Percentiles rank a stretch among this genome's conserved stretches.
Evolutionary conservation across 2,113 vertebrate species (phyloP).

Genomic region (Rhizomys pruinosus): DNA sequence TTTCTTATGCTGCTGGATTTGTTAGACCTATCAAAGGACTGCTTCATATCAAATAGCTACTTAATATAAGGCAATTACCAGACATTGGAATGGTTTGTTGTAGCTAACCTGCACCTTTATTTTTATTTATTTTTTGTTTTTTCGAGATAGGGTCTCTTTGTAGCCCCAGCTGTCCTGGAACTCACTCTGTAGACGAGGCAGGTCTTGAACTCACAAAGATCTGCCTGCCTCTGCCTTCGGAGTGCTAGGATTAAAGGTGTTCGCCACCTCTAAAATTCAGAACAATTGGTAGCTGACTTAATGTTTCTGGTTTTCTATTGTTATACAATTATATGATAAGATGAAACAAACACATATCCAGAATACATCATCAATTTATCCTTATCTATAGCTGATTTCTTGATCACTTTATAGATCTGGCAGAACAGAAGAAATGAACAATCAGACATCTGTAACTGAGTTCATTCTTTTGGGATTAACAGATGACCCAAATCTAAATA

Average conservation of each 20-base stretch:
- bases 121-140: too few relatives aligned
- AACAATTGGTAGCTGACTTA: neutral
- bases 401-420: neutral
- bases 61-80: neutral
- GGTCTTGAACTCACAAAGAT: too few relatives aligned
- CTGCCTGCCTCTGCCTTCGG: too few relatives aligned
- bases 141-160: too few relatives aligned
- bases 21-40: neutral
- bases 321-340: too few relatives aligned
- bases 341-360: neutral
- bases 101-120: neutral
- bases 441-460: constrained; percentile 64
- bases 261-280: too few relatives aligned
- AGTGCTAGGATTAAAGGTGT: too few relatives aligned
- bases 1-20: neutral
- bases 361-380: neutral
- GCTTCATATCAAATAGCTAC: neutral
- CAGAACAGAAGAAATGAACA: constrained; percentile 62
- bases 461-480: constrained; percentile 75
- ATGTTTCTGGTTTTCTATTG: neutral
- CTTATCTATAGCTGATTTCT: neutral
- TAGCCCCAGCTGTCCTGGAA: too few relatives aligned
- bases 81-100: neutral
- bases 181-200: too few relatives aligned
- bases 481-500: constrained; percentile 57